These are phyloP conservation scores for Caenorhabditis becei DNA, from an alignment of 2,888 invertebrate species.

Conservation along the genomic window DNA sequence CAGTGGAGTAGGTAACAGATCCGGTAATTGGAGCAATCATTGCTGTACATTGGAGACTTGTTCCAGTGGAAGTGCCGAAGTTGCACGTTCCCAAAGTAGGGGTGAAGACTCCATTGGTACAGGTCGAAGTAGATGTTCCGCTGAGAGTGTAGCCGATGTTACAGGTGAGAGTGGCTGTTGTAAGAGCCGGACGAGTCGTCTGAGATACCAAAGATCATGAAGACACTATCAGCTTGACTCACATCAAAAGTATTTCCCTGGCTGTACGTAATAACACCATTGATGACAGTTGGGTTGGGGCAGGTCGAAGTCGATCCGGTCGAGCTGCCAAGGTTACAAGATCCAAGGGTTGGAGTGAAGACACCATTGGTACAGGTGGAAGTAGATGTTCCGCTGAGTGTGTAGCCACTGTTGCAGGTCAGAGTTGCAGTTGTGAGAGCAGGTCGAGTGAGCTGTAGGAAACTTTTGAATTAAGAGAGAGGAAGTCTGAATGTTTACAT, in stretches of 20 bases:
- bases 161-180: constrained; percentile 59
- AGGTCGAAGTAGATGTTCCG: constrained; percentile 34
- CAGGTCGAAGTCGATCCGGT: constrained; percentile 65
- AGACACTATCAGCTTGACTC: not conserved
- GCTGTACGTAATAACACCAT: constrained; percentile 35
- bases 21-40: constrained; percentile 62
- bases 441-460: constrained; percentile 16
- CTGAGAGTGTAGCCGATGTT: constrained; percentile 61
- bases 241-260: constrained; percentile 21
- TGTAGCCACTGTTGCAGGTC: constrained; percentile 65
- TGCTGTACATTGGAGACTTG: constrained; percentile 47
- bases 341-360: constrained; percentile 60
- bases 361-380: constrained; percentile 46
- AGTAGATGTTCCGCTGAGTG: constrained; percentile 39
- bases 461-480: not conserved
- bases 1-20: constrained; percentile 54
- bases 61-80: constrained; percentile 5
- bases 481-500: constrained; percentile 17
- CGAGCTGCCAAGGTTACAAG: constrained; percentile 45
- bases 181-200: constrained; percentile 21
- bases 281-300: constrained; percentile 43
- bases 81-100: constrained; percentile 60
- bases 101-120: constrained; percentile 40
- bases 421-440: constrained; percentile 67
- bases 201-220: no score